A percentile compares a stretch with the other conserved stretches of the same genome.
These are phyloP conservation scores for Callospermophilus lateralis DNA, from an alignment of 2,113 vertebrate species.

Conservation along the genomic window DNA sequence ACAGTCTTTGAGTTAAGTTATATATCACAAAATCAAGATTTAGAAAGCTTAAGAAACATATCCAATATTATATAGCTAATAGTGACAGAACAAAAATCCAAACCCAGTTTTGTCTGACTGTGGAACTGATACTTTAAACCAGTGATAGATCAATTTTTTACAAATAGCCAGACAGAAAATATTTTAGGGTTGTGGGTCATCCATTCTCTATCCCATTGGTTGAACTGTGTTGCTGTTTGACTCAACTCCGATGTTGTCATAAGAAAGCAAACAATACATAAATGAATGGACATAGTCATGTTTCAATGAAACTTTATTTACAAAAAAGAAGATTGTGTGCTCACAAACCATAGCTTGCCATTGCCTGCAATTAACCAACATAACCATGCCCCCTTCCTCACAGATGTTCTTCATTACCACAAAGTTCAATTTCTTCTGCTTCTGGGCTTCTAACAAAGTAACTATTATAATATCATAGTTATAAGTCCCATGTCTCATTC, in stretches of 20 bases:
- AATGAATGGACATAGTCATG: background rate
- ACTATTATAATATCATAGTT: background rate
- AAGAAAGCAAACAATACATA: background rate
- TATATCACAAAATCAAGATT: conserved; percentile 15
- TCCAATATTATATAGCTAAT: background rate
- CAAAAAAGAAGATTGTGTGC: background rate
- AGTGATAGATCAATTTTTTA: background rate
- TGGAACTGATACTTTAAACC: background rate
- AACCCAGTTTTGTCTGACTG: background rate
- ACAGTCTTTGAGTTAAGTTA: background rate
- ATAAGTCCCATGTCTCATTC: background rate
- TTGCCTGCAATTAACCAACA: background rate
- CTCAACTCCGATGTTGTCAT: background rate
- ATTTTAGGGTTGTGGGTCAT: background rate
- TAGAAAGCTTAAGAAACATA: background rate
- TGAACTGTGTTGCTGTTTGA: too few relatives aligned
- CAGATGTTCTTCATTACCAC: background rate
- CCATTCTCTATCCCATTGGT: background rate
- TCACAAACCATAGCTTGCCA: background rate
- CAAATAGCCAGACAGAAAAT: background rate
- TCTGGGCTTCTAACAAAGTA: background rate
- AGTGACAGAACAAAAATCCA: conserved; percentile 2
- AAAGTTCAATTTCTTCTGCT: conserved; percentile 42
- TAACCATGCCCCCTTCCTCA: background rate
- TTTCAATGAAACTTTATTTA: conserved; percentile 50